These are phyloP conservation scores for Xenopus tropicalis DNA, from an alignment of 2,113 vertebrate genomes.

Conservation along the genomic window DNA sequence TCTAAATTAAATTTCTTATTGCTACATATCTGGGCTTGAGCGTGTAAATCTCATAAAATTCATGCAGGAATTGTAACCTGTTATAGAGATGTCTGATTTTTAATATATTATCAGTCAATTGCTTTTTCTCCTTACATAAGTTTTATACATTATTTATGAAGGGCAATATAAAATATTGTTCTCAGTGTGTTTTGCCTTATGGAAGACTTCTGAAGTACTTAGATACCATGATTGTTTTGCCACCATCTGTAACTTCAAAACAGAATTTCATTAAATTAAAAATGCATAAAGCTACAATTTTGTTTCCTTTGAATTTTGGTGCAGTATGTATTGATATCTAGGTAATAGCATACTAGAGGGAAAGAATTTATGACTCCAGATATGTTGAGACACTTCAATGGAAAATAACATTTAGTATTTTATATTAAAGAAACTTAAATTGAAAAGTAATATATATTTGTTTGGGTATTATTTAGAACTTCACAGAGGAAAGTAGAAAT, in stretches of 20 bases:
- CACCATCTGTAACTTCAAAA: conserved; percentile 50
- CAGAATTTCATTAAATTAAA: conserved; percentile 62
- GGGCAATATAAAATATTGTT: background rate
- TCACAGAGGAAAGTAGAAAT: conserved; percentile 48
- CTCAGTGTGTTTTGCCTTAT: conserved; percentile 12
- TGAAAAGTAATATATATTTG: conserved; percentile 56
- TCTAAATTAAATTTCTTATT: too few relatives aligned
- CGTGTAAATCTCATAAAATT: too few relatives aligned
- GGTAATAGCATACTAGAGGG: conserved; percentile 53
- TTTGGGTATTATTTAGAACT: conserved; percentile 45
- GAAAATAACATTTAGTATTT: conserved; percentile 54
- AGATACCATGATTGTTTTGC: conserved; percentile 39
- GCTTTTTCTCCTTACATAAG: too few relatives aligned
- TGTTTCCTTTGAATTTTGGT: conserved; percentile 69
- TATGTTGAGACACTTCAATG: conserved; percentile 55
- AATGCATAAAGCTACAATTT: conserved; percentile 61
- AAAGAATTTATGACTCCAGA: conserved; percentile 61
- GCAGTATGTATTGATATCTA: conserved; percentile 67
- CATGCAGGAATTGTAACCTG: too few relatives aligned
- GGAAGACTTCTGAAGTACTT: conserved; percentile 18
- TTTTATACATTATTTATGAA: too few relatives aligned
- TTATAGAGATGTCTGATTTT: too few relatives aligned
- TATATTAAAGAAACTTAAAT: conserved; percentile 60
- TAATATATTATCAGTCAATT: too few relatives aligned
- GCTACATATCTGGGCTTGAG: too few relatives aligned